A percentile compares a stretch with the other conserved stretches of the same genome.
Evolutionary conservation across 2,888 invertebrate species (phyloP).

Genomic region (Dromius quadrimaculatus): DNA sequence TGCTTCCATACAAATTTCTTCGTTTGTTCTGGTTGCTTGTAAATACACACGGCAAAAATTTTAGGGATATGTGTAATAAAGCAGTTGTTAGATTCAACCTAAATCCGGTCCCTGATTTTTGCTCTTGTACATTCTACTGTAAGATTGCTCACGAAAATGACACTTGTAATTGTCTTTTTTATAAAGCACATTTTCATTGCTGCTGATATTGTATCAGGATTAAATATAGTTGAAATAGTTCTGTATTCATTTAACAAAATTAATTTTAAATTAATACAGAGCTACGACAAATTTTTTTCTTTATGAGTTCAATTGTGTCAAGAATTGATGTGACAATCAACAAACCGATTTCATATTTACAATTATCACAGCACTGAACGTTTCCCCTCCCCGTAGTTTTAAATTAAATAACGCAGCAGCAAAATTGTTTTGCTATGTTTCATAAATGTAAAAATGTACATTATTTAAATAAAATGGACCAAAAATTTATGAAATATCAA

Average conservation of each 20-base stretch:
- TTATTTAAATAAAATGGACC: constrained; percentile 51
- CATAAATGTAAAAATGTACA: constrained; percentile 51
- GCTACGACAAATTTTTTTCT: no score
- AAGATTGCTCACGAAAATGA: constrained; percentile 39
- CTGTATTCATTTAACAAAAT: background rate
- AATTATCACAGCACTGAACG: constrained; percentile 51
- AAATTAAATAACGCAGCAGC: constrained; percentile 23
- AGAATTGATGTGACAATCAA: constrained; percentile 52
- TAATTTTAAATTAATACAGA: no score
- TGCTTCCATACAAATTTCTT: constrained; percentile 50
- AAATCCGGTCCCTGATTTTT: constrained; percentile 42
- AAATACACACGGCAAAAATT: constrained; percentile 49
- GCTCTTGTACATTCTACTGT: constrained; percentile 38
- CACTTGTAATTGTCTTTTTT: constrained; percentile 43
- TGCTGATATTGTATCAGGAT: no score
- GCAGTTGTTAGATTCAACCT: constrained; percentile 13
- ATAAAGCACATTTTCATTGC: constrained; percentile 19
- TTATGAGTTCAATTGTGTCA: constrained; percentile 31
- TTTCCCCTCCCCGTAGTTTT: constrained; percentile 27
- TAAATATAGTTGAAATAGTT: no score
- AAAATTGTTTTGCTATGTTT: constrained; percentile 42
- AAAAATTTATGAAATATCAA: constrained; percentile 50
- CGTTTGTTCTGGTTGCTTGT: constrained; percentile 42
- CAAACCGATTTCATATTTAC: constrained; percentile 35
- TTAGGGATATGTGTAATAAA: constrained; percentile 48